Evolutionary conservation across 2,797 vertebrate species (phyloP).

Genomic region (Tolypeutes matacus): DNA sequence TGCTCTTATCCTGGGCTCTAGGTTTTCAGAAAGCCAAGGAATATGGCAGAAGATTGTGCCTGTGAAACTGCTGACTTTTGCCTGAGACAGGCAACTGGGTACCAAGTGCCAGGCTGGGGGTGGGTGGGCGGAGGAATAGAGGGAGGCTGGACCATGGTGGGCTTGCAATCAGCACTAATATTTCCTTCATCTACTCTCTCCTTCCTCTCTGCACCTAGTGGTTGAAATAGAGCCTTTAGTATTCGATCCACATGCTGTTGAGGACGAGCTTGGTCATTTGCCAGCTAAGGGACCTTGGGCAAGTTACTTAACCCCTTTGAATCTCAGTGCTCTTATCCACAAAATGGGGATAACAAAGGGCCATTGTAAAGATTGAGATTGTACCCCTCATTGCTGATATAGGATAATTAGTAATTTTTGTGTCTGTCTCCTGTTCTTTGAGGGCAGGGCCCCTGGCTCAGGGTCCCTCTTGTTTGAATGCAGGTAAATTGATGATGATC

Average conservation of each 20-base stretch:
- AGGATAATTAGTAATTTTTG: neutral
- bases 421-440: neutral
- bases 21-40: constrained; percentile 6
- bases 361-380: neutral
- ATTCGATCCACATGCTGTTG: neutral
- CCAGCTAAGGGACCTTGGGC: neutral
- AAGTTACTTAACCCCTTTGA: neutral
- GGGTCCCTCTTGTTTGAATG: neutral
- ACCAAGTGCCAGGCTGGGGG: neutral
- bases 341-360: neutral
- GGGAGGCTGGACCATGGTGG: no score
- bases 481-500: neutral
- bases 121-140: neutral
- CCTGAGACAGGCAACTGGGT: neutral
- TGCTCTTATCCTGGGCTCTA: neutral
- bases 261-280: neutral
- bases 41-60: neutral
- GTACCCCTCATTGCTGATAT: neutral
- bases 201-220: neutral
- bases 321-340: neutral
- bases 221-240: neutral
- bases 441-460: neutral
- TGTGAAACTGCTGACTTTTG: neutral
- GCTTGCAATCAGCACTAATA: neutral
- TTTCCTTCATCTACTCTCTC: neutral